These are phyloP conservation scores for Anas platyrhynchos DNA, from an alignment of 2,113 vertebrate species.

Conservation along the genomic window DNA sequence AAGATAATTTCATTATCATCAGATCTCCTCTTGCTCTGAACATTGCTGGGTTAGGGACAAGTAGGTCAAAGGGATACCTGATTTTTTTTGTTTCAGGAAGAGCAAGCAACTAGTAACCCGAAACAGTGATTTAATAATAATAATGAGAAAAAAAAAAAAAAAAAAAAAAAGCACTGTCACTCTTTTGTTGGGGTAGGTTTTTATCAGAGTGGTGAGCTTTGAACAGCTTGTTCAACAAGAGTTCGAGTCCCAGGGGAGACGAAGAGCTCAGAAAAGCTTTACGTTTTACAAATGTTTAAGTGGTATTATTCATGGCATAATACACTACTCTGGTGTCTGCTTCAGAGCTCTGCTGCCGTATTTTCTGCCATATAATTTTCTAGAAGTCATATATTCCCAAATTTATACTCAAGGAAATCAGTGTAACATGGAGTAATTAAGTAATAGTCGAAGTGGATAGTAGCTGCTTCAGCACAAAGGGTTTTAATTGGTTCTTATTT, in stretches of 20 bases:
- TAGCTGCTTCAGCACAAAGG: slow-evolving; percentile 65
- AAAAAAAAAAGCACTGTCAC: neutral
- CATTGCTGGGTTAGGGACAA: slow-evolving; percentile 6
- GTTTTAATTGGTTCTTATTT: slow-evolving; percentile 61
- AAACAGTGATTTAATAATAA: neutral
- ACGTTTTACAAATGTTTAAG: slow-evolving; percentile 36
- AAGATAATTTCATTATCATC: slow-evolving; percentile 60
- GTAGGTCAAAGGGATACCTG: slow-evolving; percentile 21
- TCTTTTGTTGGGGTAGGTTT: slow-evolving; percentile 11
- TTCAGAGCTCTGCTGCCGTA: neutral
- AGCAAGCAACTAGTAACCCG: neutral
- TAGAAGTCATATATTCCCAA: slow-evolving; percentile 17
- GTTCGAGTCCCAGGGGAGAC: slow-evolving; percentile 19
- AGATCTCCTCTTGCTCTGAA: slow-evolving; percentile 32
- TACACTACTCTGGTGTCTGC: neutral
- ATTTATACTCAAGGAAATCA: slow-evolving; percentile 61
- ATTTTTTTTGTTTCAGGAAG: neutral
- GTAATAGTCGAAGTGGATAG: slow-evolving; percentile 69
- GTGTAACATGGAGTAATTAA: slow-evolving; percentile 67
- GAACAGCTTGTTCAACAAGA: slow-evolving; percentile 42
- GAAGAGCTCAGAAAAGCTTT: slow-evolving; percentile 25
- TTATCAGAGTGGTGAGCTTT: slow-evolving; percentile 18
- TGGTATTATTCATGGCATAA: slow-evolving; percentile 9
- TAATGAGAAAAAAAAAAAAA: neutral
- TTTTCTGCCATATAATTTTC: slow-evolving; percentile 55